Percentiles rank a stretch among this genome's conserved stretches.
These are phyloP conservation scores for Saturnia japonica DNA, from an alignment of 2,888 invertebrate genomes.

Conservation along the genomic window DNA sequence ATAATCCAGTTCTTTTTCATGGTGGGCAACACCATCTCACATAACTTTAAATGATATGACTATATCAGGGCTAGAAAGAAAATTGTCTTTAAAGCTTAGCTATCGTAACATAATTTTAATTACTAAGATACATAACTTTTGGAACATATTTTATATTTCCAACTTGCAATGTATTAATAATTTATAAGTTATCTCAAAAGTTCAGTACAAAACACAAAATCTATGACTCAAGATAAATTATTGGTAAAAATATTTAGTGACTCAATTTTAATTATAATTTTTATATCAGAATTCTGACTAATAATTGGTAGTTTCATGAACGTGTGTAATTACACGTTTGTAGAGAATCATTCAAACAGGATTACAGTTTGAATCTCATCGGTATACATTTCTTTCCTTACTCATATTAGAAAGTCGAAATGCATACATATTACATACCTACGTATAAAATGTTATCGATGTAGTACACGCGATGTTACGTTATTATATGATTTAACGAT, in stretches of 20 bases:
- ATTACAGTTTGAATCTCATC: not conserved
- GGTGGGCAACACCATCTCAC: no score
- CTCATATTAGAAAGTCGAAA: constrained; percentile 15
- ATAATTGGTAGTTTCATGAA: constrained; percentile 3
- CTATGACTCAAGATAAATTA: constrained; percentile 10
- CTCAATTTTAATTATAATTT: constrained; percentile 10
- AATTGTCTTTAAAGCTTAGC: not conserved
- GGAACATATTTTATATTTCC: not conserved
- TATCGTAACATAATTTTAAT: not conserved
- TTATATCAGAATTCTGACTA: constrained; percentile 13
- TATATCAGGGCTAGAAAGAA: not conserved
- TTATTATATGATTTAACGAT: constrained; percentile 23
- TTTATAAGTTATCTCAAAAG: not conserved
- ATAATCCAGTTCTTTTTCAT: no score
- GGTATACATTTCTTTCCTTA: not conserved
- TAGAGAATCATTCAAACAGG: not conserved
- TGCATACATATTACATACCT: constrained; percentile 13
- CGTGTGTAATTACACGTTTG: constrained; percentile 10
- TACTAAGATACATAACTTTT: no score
- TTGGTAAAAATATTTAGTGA: constrained; percentile 8
- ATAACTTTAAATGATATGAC: not conserved
- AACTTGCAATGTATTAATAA: not conserved
- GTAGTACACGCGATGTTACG: constrained; percentile 17
- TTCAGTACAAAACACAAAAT: not conserved
- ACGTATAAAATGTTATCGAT: constrained; percentile 1